phyloP scores from a whole-genome alignment of 1,140 invertebrate genomes.

The Lasioglossum albipes region DNA sequence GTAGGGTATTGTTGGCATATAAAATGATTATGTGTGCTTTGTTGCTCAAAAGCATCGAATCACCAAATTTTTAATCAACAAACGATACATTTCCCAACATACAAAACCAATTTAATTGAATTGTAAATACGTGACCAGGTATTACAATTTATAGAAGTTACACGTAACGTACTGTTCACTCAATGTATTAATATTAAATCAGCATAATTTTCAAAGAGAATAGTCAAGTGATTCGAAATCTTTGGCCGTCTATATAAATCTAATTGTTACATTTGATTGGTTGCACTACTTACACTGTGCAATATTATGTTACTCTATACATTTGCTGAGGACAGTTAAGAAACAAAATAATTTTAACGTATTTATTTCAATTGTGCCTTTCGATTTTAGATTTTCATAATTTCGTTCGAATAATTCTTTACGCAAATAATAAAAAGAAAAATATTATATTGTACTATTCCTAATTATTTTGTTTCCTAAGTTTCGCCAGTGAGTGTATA shows the following conservation, averaged over 20 bases:
- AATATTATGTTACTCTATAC: background rate
- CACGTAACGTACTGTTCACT: background rate
- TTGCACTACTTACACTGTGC: background rate
- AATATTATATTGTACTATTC: too few relatives aligned
- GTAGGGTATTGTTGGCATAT: constrained; percentile 39
- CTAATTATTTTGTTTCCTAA: too few relatives aligned
- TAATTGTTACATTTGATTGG: background rate
- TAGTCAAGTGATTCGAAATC: background rate
- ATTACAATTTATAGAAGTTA: background rate
- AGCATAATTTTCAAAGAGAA: background rate
- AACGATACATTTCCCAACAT: background rate
- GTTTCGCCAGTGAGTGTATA: background rate
- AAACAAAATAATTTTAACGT: too few relatives aligned
- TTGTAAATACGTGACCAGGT: background rate
- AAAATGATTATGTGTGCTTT: constrained; percentile 1
- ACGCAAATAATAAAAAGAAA: too few relatives aligned
- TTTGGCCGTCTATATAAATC: background rate
- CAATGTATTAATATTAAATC: background rate
- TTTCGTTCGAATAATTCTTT: too few relatives aligned
- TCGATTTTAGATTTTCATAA: too few relatives aligned
- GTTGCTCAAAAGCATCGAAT: background rate
- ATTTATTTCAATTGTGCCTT: too few relatives aligned
- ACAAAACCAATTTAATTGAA: background rate
- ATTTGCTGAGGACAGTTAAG: background rate
- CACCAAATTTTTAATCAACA: background rate